A percentile compares a stretch with the other conserved stretches of the same genome.
Conservation (phyloP, 2,113 vertebrate genomes). For the Donacobius atricapilla region DNA sequence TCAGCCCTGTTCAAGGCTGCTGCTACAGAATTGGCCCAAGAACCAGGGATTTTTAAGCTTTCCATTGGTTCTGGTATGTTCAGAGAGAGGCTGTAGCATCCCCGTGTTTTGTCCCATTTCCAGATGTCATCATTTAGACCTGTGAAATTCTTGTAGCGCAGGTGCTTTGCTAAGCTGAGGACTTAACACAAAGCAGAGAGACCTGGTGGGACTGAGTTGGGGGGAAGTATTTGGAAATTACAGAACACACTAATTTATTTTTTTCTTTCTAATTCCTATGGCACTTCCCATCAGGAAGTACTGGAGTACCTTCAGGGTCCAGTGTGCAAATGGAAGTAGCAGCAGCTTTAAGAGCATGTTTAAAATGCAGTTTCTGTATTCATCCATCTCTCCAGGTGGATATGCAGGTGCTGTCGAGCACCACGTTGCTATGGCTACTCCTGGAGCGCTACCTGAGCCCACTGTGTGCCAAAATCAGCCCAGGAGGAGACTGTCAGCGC, state of each 20-base stretch:
- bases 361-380: not conserved
- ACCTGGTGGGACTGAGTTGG: not conserved
- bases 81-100: not conserved
- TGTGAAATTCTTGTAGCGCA: not conserved
- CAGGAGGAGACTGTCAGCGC: not conserved
- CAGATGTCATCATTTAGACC: not conserved
- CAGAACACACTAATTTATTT: not conserved
- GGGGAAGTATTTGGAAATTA: not conserved
- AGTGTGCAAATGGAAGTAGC: not conserved
- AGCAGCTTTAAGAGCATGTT: not conserved
- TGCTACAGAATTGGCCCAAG: not conserved
- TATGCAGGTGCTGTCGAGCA: not conserved
- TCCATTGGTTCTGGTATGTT: not conserved
- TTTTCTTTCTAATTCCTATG: not conserved
- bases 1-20: not conserved
- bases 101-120: not conserved
- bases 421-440: slow-evolving; percentile 23
- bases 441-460: not conserved
- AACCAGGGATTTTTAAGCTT: not conserved
- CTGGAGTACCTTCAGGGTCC: not conserved
- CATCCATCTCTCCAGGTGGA: not conserved
- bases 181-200: not conserved
- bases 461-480: not conserved
- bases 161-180: not conserved
- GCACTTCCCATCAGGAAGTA: not conserved